These are phyloP conservation scores for Solea senegalensis DNA, from an alignment of 2,113 vertebrate genomes.

Conservation along the genomic window DNA sequence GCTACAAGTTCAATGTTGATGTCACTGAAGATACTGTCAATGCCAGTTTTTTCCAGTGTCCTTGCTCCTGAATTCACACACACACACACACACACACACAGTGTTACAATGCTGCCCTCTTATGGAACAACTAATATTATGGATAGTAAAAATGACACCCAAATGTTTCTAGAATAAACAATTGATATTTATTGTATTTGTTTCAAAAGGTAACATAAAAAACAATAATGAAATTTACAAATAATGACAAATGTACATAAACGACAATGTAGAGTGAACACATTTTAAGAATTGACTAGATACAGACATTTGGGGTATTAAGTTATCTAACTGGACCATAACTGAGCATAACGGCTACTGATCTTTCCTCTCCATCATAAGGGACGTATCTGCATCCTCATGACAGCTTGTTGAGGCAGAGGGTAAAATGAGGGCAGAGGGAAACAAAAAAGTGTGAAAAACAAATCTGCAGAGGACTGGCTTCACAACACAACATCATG, in stretches of 20 bases:
- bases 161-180: constrained; percentile 4
- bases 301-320: no score
- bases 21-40: not conserved
- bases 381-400: no score
- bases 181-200: constrained; percentile 23
- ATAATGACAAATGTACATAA: not conserved
- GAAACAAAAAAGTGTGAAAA: not conserved
- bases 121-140: not conserved
- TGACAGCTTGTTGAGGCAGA: no score
- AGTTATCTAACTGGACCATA: no score
- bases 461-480: not conserved
- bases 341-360: no score
- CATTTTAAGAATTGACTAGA: not conserved
- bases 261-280: not conserved
- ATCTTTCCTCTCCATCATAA: no score
- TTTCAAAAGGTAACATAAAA: not conserved
- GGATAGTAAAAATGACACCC: not conserved
- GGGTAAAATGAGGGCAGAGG: not conserved
- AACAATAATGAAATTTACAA: not conserved
- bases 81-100: no score
- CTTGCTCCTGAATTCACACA: not conserved
- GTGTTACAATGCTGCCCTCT: constrained; percentile 32
- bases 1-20: constrained; percentile 28
- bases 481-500: not conserved
- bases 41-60: not conserved